Evolutionary conservation across 64 coral and sea anemone species (phyloP).

Genomic region (Astreopora myriophthalma): DNA sequence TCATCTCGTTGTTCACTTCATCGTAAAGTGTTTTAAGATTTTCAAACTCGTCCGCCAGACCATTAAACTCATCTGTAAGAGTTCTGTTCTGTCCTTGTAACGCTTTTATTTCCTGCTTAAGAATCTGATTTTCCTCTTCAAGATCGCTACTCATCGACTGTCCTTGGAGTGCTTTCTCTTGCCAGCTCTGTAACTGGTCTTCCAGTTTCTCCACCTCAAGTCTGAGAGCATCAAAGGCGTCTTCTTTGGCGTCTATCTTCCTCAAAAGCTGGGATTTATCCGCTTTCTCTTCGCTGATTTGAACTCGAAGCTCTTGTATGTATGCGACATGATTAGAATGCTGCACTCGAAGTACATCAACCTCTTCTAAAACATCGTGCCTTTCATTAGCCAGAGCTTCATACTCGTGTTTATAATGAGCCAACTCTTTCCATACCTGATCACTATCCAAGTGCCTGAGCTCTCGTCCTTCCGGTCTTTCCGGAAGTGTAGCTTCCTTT

Average conservation of each 20-base stretch:
- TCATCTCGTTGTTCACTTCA: background rate
- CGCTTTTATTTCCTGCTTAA: conserved; percentile 49
- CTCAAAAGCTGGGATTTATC: conserved; percentile 24
- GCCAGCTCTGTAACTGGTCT: background rate
- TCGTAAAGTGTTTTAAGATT: conserved; percentile 17
- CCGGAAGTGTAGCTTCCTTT: conserved; percentile 42
- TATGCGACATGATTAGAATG: conserved; percentile 74
- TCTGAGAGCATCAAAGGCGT: background rate
- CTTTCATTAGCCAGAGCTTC: conserved; percentile 83
- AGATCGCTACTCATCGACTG: conserved; percentile 9
- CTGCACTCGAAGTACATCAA: conserved; percentile 73
- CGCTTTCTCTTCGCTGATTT: conserved; percentile 74
- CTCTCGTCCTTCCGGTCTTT: conserved; percentile 61
- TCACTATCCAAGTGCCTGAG: conserved; percentile 86
- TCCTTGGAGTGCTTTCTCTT: conserved; percentile 22
- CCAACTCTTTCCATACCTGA: conserved; percentile 90
- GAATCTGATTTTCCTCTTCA: conserved; percentile 52
- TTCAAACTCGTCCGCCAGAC: conserved; percentile 2
- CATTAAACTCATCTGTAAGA: background rate
- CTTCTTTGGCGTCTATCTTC: background rate
- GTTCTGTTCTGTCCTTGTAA: background rate
- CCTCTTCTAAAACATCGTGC: conserved; percentile 78
- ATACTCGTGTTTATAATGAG: conserved; percentile 76
- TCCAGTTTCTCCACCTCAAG: conserved; percentile 1
- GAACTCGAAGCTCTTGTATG: conserved; percentile 74